Conservation (phyloP, 2,888 invertebrate species). For the Stenodera caucasica region DNA sequence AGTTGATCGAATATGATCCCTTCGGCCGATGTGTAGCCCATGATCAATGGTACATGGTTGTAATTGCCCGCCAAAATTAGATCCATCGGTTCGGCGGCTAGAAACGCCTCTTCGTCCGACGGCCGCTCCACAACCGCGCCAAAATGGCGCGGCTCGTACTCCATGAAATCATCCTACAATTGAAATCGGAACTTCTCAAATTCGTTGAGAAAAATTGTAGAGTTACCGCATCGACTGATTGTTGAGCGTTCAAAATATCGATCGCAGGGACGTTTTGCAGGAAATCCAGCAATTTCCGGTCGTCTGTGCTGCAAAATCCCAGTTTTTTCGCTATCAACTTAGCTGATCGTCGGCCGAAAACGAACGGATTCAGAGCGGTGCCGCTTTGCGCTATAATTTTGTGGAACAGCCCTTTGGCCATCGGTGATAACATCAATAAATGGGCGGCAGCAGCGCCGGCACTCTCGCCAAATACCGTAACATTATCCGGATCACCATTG, state of each 20-base stretch:
- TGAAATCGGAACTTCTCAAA: background rate
- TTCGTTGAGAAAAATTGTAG: no score
- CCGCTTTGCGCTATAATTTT: slow-evolving; percentile 9
- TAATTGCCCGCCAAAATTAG: slow-evolving; percentile 46
- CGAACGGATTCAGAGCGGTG: slow-evolving; percentile 31
- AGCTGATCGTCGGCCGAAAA: slow-evolving; percentile 21
- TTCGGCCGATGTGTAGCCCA: slow-evolving; percentile 49
- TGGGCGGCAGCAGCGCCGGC: slow-evolving; percentile 58
- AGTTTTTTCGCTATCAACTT: slow-evolving; percentile 10
- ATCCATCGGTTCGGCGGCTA: slow-evolving; percentile 43
- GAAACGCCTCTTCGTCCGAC: slow-evolving; percentile 40
- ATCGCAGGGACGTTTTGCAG: slow-evolving; percentile 24
- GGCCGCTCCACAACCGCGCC: slow-evolving; percentile 39
- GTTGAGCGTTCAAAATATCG: slow-evolving; percentile 29
- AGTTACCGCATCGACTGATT: slow-evolving; percentile 12
- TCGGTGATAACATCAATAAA: slow-evolving; percentile 57
- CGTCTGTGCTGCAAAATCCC: slow-evolving; percentile 20
- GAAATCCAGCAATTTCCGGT: slow-evolving; percentile 21
- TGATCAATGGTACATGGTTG: slow-evolving; percentile 49
- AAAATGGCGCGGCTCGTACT: slow-evolving; percentile 27
- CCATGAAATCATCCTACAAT: slow-evolving; percentile 13
- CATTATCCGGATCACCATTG: no score
- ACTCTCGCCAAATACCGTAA: slow-evolving; percentile 60
- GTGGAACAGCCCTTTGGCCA: slow-evolving; percentile 49
- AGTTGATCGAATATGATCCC: slow-evolving; percentile 39